Evolutionary conservation across 2,113 vertebrate genomes (phyloP), one percentile per base, ranked within the genome.

Genomic region (Thryonomys swinderianus): DNA sequence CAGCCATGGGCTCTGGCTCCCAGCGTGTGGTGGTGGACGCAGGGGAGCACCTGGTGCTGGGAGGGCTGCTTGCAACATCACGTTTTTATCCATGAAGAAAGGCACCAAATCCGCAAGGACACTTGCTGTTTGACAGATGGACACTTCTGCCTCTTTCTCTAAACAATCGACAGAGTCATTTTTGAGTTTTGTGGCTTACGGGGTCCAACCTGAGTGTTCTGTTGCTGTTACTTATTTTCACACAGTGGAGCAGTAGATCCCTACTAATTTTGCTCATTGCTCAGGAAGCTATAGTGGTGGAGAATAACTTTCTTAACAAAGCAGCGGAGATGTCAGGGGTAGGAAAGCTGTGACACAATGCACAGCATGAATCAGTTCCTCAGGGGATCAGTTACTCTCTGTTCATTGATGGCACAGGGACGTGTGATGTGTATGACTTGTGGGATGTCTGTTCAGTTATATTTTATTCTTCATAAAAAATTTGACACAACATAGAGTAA

Each of bases 291-390:
- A 45, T 18, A 53, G 37, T 67, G 57, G 67, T 71, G 48, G 57
- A 61, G 73, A 87, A 91, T 84, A 80, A 82, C 40, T 90, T 79
- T 83, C 81, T 86, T 69, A 25, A 94, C 59, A 30, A 86, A 85
- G 66, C 32, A 18, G 42, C 23, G 55, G 20, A 69, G 67, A 53
- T 71, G 12, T 32, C 34, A 61, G 23, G 71, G 16, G 48, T 48
- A 1, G 5, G 76, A 53, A 61, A 62, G 53, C 59, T 30, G 25
- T 57, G 55, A 59, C 48, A 32, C 67, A 88, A 25, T 16, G 8
- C 2, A 25, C 2, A 45, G 12, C 13, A 7, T 14, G 53, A 82
- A 42, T 92, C 37, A 17, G 61, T 53, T 37, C 9, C 21, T 30
- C 1, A 0, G 2, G 16, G 16, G 13, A 27, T 23, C 55, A n/a